These are phyloP conservation scores for Charadrius vociferus DNA, from an alignment of 2,113 vertebrate genomes.

Conservation along the genomic window DNA sequence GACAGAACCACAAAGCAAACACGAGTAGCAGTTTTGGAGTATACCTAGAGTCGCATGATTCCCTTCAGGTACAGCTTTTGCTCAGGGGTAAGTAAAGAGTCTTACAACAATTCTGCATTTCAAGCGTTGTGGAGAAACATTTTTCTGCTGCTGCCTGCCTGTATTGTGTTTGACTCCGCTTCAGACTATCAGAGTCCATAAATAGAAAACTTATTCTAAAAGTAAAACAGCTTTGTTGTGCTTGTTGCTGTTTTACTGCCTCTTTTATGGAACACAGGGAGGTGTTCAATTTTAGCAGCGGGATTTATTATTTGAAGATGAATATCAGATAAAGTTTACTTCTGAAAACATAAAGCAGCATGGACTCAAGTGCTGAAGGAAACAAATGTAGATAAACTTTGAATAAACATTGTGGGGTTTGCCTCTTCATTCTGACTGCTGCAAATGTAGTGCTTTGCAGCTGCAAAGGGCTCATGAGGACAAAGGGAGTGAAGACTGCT, in stretches of 20 bases:
- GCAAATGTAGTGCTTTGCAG: not conserved
- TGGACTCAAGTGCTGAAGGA: not conserved
- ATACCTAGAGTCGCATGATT: not conserved
- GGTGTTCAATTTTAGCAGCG: not conserved
- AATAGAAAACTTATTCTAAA: not conserved
- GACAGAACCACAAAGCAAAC: not conserved
- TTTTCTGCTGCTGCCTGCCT: not conserved
- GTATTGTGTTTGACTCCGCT: not conserved
- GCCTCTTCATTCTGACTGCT: not conserved
- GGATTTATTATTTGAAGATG: slow-evolving; percentile 35
- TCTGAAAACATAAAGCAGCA: not conserved
- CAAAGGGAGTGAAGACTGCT: not conserved
- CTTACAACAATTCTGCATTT: not conserved
- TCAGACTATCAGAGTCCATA: not conserved
- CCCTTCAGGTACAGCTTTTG: not conserved
- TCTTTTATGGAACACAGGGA: not conserved
- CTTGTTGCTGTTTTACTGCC: not conserved
- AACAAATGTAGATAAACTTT: not conserved
- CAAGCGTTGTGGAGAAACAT: not conserved
- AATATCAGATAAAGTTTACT: slow-evolving; percentile 14
- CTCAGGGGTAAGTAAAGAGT: not conserved
- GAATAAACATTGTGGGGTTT: not conserved
- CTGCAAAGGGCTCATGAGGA: not conserved
- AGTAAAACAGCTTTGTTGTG: not conserved
- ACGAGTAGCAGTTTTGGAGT: not conserved